Conservation (phyloP, 2,888 invertebrate genomes). For the Pediacus dermestoides region DNA sequence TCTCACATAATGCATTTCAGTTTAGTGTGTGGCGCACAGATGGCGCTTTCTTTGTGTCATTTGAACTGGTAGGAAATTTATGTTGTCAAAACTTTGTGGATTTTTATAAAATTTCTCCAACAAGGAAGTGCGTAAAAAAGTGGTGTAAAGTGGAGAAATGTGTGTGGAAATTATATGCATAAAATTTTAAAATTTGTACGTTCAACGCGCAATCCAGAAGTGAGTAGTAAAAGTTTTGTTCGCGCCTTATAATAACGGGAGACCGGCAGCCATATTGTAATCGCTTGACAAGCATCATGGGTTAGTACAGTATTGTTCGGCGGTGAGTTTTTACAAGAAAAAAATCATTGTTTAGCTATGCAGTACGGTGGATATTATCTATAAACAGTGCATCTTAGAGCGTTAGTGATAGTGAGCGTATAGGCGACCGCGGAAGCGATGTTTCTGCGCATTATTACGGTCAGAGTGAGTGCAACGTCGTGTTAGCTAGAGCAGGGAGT, state of each 20-base stretch:
- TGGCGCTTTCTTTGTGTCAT: constrained; percentile 39
- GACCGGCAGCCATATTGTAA: constrained; percentile 53
- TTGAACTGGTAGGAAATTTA: constrained; percentile 47
- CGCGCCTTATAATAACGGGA: constrained; percentile 49
- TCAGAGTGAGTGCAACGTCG: constrained; percentile 51
- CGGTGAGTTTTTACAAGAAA: constrained; percentile 33
- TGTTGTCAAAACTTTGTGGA: constrained; percentile 49
- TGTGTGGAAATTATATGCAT: constrained; percentile 3
- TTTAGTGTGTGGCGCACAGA: too few species aligned
- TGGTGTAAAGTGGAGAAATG: not conserved
- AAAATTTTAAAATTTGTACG: constrained; percentile 4
- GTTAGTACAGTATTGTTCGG: constrained; percentile 45
- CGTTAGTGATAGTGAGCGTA: constrained; percentile 38
- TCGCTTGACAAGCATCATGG: constrained; percentile 51
- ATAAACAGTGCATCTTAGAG: constrained; percentile 32
- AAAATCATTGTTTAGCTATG: constrained; percentile 7
- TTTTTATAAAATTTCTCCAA: constrained; percentile 39
- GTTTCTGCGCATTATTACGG: constrained; percentile 52
- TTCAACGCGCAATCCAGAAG: constrained; percentile 3
- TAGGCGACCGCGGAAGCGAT: constrained; percentile 44
- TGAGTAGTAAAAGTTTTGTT: constrained; percentile 23
- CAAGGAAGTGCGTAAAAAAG: constrained; percentile 14
- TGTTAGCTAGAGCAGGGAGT: constrained; percentile 51
- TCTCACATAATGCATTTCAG: too few species aligned
- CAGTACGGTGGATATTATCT: constrained; percentile 27